Evolutionary conservation across 2,888 invertebrate genomes (phyloP), one percentile per base, ranked within the genome.

Genomic region (Abrostola triplasia): DNA sequence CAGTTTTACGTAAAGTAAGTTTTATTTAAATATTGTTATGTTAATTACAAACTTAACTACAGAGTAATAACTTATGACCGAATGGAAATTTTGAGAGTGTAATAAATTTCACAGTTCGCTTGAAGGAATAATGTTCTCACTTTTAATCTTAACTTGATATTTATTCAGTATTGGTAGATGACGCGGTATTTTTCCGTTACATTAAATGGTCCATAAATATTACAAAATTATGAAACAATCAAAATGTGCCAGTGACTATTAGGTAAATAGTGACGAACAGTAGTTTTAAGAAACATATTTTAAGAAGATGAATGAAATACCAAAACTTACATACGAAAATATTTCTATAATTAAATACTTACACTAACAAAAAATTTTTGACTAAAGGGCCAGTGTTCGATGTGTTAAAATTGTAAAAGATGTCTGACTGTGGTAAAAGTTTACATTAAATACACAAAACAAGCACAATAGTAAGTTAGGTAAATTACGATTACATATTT

Each of bases 301-400:
- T 78, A 73, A 77, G 79, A 83, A 73, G 70, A 77, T 63, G 74
- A 77, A 81, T 80, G 81, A 82, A 73, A 77, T 84, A 83, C 80
- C 82, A 83, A 85, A 87, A 88, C 87, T 88, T 88, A 88, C 87
- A 76, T 82, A 83, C 79, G 77, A 77, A 81, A 77, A 79, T 80
- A 77, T 81, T 79, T 71, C 80, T 81, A 79, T 72, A 77, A 88
- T 92, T 92, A 92, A 93, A 92, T 91, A 92, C 91, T 92, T 92
- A 92, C 83, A 79, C 91, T 92, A 93, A 92, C 88, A 82, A 92
- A 92, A 24, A 90, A 73, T 77, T 83, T 88, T 91, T 92, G 92
- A 93, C 92, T 93, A 92, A 89, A 86, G 88, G 85, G 90, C 90
- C 92, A 89, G 90, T 90, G 89, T 92, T 93, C 90, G 90, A 92